Evolutionary conservation across 2,888 invertebrate species (phyloP).

Genomic region (Hyppa rectilinea): DNA sequence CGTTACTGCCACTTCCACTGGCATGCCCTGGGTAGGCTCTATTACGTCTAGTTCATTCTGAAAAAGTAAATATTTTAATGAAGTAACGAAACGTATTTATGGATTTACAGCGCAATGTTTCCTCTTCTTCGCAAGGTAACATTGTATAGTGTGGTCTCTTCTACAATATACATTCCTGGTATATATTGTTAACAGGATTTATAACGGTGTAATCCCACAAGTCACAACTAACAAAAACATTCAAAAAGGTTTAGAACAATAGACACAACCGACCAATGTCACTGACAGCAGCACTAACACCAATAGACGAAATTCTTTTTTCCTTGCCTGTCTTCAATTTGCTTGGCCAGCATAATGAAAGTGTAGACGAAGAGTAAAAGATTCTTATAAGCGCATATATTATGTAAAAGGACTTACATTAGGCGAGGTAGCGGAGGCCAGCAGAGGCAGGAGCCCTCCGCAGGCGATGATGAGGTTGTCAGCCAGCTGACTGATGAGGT

Average conservation of each 20-base stretch:
- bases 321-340: not conserved
- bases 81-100: not conserved
- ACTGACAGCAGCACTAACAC: not conserved
- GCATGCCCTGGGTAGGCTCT: constrained; percentile 99
- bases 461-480: constrained; percentile 99
- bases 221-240: not conserved
- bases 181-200: too few relatives aligned
- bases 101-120: not conserved
- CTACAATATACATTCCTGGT: too few relatives aligned
- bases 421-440: constrained; percentile 99
- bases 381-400: too few relatives aligned
- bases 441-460: constrained; percentile 98
- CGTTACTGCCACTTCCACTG: constrained; percentile 99
- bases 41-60: constrained; percentile 99
- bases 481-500: constrained; percentile 99
- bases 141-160: too few relatives aligned
- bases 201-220: not conserved
- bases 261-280: not conserved
- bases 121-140: too few relatives aligned
- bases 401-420: constrained; percentile 96
- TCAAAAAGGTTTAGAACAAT: not conserved
- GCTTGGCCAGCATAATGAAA: too few relatives aligned
- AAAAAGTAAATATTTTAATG: not conserved
- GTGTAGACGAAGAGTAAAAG: not conserved
- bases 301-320: not conserved